Evolutionary conservation across 2,888 invertebrate genomes (phyloP).

Genomic region (Archips crataeganus): DNA sequence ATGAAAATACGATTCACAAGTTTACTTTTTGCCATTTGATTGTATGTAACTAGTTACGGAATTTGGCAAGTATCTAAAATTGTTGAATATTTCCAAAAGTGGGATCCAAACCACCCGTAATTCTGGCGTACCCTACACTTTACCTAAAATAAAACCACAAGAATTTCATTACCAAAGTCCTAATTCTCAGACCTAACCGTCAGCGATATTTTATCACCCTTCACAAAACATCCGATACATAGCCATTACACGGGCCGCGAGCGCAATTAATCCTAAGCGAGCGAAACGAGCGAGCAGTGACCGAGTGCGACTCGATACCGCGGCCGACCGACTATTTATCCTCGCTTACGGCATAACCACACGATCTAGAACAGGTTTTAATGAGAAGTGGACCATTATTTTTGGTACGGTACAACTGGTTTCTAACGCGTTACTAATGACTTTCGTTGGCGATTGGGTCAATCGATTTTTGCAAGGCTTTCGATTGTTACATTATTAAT

Average conservation of each 20-base stretch:
- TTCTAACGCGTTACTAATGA: slow-evolving; percentile 6
- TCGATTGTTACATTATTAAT: not conserved
- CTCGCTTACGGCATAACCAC: slow-evolving; percentile 44
- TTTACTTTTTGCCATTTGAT: no score
- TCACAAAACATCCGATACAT: slow-evolving; percentile 43
- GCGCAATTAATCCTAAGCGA: slow-evolving; percentile 53
- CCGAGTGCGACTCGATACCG: slow-evolving; percentile 35
- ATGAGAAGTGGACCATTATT: slow-evolving; percentile 33
- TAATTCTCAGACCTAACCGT: slow-evolving; percentile 33
- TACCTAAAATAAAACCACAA: not conserved
- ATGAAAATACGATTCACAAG: no score
- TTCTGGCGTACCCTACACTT: not conserved
- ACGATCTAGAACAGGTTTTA: slow-evolving; percentile 38
- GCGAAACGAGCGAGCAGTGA: slow-evolving; percentile 36
- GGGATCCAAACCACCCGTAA: not conserved
- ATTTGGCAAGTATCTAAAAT: no score
- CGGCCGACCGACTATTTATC: slow-evolving; percentile 44
- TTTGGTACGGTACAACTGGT: not conserved
- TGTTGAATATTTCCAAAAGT: not conserved
- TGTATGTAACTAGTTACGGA: no score
- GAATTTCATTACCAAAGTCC: slow-evolving; percentile 16
- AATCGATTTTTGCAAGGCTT: not conserved
- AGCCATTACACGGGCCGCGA: slow-evolving; percentile 50
- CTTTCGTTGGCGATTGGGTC: not conserved
- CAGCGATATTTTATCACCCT: slow-evolving; percentile 42